Evolutionary conservation across 2,888 invertebrate species (phyloP), one percentile per base, ranked within the genome.

Genomic region (Clunio marinus): DNA sequence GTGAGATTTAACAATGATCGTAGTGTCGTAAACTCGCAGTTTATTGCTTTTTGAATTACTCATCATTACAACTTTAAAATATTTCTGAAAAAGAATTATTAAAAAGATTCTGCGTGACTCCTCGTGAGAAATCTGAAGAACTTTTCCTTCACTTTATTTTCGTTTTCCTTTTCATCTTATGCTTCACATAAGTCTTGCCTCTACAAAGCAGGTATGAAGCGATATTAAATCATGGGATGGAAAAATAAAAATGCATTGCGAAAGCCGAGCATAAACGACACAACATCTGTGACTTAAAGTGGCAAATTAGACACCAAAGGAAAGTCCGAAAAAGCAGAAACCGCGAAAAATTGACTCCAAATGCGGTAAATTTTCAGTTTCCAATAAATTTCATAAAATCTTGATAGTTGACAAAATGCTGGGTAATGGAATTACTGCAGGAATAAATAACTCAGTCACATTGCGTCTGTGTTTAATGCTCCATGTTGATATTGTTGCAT

Each of bases 231-330:
- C 41, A 15, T 15, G 10, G n/a, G n/a, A 15, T 41, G 41, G 10
- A 41, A 41, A 41, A 41, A 15, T 15, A 41, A 41, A 15, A n/a
- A n/a, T n/a, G n/a, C n/a, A 41, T 41, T 41, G 41, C 41, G 41
- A 41, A 41, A 41, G 2, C 41, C 41, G 20, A 51, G 51, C 51
- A 63, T 63, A 37, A 63, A 27, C 46, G 25, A 37, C 46, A 46
- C 20, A 63, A 63, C 63, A 63, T 63, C 63, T 63, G 63, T 27
- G 63, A 63, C 37, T 63, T 63, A n/a, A 46, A 46, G 20, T 63
- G 63, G 46, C 63, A 63, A 63, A 63, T 63, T 63, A 45, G 63
- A 28, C 63, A 63, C 25, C 37, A 46, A 17, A 17, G 27, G n/a
- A 8, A 15, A 8, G 46, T 45, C 46, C 24, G 24, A 27, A 1